These are phyloP conservation scores for Pseudanteris insignis DNA, from an alignment of 2,888 invertebrate genomes.

Conservation along the genomic window DNA sequence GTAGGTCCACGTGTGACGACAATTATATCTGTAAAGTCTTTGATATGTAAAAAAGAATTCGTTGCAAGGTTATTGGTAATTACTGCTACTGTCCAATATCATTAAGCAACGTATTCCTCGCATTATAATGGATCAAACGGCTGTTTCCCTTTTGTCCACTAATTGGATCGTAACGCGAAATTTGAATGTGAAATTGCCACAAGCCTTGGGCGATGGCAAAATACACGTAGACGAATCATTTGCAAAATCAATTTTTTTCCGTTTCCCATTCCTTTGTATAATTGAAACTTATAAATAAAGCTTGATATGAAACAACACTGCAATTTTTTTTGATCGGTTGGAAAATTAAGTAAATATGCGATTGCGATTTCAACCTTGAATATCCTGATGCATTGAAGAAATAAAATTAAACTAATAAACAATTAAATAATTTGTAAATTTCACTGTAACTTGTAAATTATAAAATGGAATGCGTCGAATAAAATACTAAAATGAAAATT, in stretches of 20 bases:
- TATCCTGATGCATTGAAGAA: too few relatives aligned
- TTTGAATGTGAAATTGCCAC: conserved; percentile 62
- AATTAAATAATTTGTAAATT: too few relatives aligned
- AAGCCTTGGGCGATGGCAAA: conserved; percentile 32
- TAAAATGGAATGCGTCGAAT: too few relatives aligned
- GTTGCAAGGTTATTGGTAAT: conserved; percentile 63
- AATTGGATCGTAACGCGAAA: conserved; percentile 61
- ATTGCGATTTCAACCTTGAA: too few relatives aligned
- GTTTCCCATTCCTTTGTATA: conserved; percentile 11
- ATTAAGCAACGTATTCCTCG: conserved; percentile 38
- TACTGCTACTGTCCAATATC: conserved; percentile 53
- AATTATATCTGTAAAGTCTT: too few relatives aligned
- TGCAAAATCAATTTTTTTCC: conserved; percentile 20
- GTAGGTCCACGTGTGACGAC: too few relatives aligned
- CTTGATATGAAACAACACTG: too few relatives aligned
- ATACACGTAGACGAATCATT: conserved; percentile 39
- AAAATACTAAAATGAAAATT: too few relatives aligned
- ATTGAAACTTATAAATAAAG: background rate
- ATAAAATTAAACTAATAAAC: too few relatives aligned
- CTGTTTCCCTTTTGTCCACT: conserved; percentile 59
- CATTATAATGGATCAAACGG: conserved; percentile 61
- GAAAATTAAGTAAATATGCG: too few relatives aligned
- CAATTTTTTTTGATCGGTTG: too few relatives aligned
- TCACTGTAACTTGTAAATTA: too few relatives aligned
- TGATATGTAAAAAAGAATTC: conserved; percentile 58